phyloP scores from a whole-genome alignment of 2,888 invertebrate species.

The Ischnura elegans region DNA sequence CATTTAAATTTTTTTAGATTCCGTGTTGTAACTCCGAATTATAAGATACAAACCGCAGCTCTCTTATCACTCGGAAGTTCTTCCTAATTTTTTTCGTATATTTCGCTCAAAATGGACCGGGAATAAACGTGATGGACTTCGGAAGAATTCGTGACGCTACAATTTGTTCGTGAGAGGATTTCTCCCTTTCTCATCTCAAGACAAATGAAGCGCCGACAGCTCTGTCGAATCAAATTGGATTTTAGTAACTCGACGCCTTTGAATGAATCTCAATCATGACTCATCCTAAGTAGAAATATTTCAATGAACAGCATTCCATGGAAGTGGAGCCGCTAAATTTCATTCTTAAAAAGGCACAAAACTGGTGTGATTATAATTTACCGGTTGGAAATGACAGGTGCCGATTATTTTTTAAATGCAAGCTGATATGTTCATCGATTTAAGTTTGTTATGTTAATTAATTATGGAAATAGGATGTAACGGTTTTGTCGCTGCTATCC shows the following conservation, averaged over 20 bases:
- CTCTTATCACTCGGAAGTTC: background rate
- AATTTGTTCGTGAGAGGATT: conserved; percentile 50
- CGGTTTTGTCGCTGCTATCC: too few relatives aligned
- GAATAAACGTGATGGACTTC: conserved; percentile 33
- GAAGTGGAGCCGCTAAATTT: background rate
- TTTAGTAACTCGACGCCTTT: conserved; percentile 9
- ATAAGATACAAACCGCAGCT: too few relatives aligned
- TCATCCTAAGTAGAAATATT: background rate
- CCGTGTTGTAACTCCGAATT: too few relatives aligned
- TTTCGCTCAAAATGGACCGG: background rate
- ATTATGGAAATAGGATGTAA: too few relatives aligned
- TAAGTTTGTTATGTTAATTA: too few relatives aligned
- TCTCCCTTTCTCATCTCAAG: conserved; percentile 35
- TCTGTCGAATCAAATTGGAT: background rate
- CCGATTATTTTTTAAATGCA: too few relatives aligned
- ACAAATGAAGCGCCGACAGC: conserved; percentile 31
- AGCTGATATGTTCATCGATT: too few relatives aligned
- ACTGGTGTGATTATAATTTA: too few relatives aligned
- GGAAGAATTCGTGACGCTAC: conserved; percentile 42
- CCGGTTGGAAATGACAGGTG: too few relatives aligned
- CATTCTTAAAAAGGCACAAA: too few relatives aligned
- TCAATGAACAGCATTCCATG: background rate
- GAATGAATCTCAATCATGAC: background rate
- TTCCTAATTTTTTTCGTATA: background rate
- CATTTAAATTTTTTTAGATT: too few relatives aligned